phyloP scores from a whole-genome alignment of 2,797 vertebrate species.

The Somateria mollissima region DNA sequence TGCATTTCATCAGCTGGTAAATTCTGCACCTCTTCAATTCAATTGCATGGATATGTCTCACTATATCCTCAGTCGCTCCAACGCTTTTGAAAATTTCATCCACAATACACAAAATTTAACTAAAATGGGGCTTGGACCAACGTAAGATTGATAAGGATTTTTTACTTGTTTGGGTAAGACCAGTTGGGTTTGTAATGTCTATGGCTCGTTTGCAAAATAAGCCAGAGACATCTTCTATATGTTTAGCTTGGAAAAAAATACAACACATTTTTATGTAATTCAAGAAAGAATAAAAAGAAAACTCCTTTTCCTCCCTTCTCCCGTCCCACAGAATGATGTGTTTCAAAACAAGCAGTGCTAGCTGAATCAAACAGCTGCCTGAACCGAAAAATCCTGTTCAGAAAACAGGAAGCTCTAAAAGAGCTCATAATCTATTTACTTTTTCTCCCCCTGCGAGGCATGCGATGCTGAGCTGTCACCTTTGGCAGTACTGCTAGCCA shows the following conservation, averaged over 20 bases:
- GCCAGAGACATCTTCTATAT: neutral
- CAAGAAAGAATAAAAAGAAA: neutral
- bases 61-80: neutral
- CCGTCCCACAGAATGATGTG: neutral
- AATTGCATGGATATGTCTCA: accelerated
- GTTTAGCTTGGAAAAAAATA: neutral
- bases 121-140: accelerated
- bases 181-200: neutral
- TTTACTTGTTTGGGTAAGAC: neutral
- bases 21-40: neutral
- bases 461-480: neutral
- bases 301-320: neutral
- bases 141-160: neutral
- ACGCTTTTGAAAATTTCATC: neutral
- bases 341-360: neutral
- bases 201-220: neutral
- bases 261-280: neutral
- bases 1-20: neutral
- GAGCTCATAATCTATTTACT: neutral
- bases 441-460: neutral
- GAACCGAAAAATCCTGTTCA: neutral
- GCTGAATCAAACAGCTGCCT: neutral
- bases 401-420: neutral
- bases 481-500: neutral
- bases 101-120: neutral